Percentiles rank a stretch among this genome's conserved stretches.
These are phyloP conservation scores for Ormyrus labotus DNA, from an alignment of 2,888 invertebrate species.

Conservation along the genomic window DNA sequence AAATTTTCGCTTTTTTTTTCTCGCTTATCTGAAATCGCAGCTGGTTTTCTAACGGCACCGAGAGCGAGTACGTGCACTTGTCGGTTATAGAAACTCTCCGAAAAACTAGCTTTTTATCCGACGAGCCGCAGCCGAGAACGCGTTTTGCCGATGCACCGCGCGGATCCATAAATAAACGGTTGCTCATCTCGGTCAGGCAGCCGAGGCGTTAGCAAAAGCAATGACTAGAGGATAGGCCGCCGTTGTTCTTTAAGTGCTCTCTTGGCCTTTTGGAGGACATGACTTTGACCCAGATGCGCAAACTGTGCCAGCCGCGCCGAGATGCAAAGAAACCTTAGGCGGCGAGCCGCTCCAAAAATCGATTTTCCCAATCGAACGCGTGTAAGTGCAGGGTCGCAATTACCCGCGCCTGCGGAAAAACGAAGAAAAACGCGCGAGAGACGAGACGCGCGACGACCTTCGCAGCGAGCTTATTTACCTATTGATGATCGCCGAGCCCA, in stretches of 20 bases:
- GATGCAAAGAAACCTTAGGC: slow-evolving; percentile 62
- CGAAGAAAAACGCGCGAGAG: slow-evolving; percentile 10
- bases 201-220: slow-evolving; percentile 63
- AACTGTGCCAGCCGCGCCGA: slow-evolving; percentile 66
- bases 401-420: slow-evolving; percentile 4
- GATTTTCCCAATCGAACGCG: neutral
- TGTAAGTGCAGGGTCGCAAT: slow-evolving; percentile 8
- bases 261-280: slow-evolving; percentile 73
- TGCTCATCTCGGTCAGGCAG: slow-evolving; percentile 69
- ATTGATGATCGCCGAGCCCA: slow-evolving; percentile 2
- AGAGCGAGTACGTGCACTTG: slow-evolving; percentile 22
- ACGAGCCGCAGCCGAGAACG: neutral
- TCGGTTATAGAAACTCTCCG: slow-evolving; percentile 11
- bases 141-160: slow-evolving; percentile 39
- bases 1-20: slow-evolving; percentile 28
- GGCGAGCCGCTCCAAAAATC: slow-evolving; percentile 34
- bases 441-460: slow-evolving; percentile 31
- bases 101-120: slow-evolving; percentile 3
- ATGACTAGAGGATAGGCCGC: slow-evolving; percentile 62
- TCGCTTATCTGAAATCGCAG: slow-evolving; percentile 30
- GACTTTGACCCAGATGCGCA: slow-evolving; percentile 74
- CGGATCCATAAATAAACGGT: slow-evolving; percentile 68
- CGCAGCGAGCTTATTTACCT: slow-evolving; percentile 27
- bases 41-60: slow-evolving; percentile 42
- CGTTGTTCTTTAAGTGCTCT: slow-evolving; percentile 66